A percentile compares a stretch with the other conserved stretches of the same genome.
These are phyloP conservation scores for Sphaerodactylus townsendi DNA, from an alignment of 2,113 vertebrate species.

Conservation along the genomic window DNA sequence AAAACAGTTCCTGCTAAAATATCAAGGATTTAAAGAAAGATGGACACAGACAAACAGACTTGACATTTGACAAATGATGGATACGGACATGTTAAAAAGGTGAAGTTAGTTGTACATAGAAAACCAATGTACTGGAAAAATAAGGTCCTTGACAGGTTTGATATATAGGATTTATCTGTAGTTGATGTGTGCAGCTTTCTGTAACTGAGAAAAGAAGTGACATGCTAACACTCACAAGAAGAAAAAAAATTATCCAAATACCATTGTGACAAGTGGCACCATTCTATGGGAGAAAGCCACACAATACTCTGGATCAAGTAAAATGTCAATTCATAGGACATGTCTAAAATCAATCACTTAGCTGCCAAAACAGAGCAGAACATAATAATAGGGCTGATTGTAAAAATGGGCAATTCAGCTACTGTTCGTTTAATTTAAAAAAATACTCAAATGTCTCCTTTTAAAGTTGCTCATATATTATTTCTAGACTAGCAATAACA, in stretches of 20 bases:
- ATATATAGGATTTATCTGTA: slow-evolving; percentile 49
- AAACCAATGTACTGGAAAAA: slow-evolving; percentile 61
- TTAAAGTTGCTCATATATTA: slow-evolving; percentile 20
- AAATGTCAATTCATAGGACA: background rate
- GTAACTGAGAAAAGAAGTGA: slow-evolving; percentile 18
- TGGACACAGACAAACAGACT: background rate
- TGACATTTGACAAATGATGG: slow-evolving; percentile 46
- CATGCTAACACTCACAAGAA: background rate
- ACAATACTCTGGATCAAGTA: background rate
- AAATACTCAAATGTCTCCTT: slow-evolving; percentile 41
- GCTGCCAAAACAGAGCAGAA: slow-evolving; percentile 46
- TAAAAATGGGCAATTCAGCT: slow-evolving; percentile 41
- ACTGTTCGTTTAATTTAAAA: background rate
- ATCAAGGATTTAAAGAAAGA: slow-evolving; percentile 11
- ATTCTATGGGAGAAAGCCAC: background rate
- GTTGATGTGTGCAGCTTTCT: slow-evolving; percentile 33
- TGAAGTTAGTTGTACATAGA: slow-evolving; percentile 43
- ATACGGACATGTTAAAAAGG: slow-evolving; percentile 50
- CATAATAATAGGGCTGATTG: slow-evolving; percentile 47
- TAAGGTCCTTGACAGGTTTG: slow-evolving; percentile 54
- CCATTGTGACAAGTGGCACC: background rate
- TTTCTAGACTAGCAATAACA: background rate
- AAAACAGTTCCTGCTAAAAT: background rate
- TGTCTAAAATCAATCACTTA: slow-evolving; percentile 54
- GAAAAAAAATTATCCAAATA: background rate